Evolutionary conservation across 2,797 vertebrate species (phyloP).

Genomic region (Fringilla coelebs): DNA sequence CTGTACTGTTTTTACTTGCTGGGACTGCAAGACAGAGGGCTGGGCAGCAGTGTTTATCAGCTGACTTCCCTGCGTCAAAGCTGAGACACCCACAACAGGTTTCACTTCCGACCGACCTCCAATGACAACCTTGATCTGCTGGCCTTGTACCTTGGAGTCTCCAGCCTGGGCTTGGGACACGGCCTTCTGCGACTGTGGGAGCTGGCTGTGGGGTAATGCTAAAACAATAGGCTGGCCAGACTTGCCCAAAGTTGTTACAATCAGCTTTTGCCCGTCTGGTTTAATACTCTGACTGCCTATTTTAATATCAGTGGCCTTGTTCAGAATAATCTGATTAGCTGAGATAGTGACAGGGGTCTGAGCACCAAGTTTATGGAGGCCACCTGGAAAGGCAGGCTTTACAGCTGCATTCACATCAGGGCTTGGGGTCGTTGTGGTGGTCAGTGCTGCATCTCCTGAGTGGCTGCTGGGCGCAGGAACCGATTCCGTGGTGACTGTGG

Average conservation of each 20-base stretch:
- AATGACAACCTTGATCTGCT: conserved; percentile 94
- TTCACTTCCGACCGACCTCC: conserved; percentile 88
- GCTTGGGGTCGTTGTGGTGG: conserved; percentile 69
- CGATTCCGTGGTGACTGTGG: conserved; percentile 62
- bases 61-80: conserved; percentile 81
- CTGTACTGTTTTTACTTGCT: conserved; percentile 95
- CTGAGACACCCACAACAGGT: conserved; percentile 82
- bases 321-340: conserved; percentile 92
- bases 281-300: conserved; percentile 83
- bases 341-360: conserved; percentile 86
- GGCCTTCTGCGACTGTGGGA: conserved; percentile 76
- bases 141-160: conserved; percentile 82
- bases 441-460: conserved; percentile 65
- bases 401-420: conserved; percentile 66
- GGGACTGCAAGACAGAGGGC: conserved; percentile 85
- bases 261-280: conserved; percentile 92
- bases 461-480: conserved; percentile 71
- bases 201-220: conserved; percentile 85
- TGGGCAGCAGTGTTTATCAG: conserved; percentile 78
- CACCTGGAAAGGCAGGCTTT: conserved; percentile 74
- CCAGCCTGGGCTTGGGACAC: conserved; percentile 76
- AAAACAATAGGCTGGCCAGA: conserved; percentile 91
- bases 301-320: conserved; percentile 85
- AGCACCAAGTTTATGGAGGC: conserved; percentile 84
- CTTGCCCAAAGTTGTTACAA: conserved; percentile 91